Base-by-base conservation (phyloP, 2,113 vertebrate genomes). In the Panthera leo region DNA sequence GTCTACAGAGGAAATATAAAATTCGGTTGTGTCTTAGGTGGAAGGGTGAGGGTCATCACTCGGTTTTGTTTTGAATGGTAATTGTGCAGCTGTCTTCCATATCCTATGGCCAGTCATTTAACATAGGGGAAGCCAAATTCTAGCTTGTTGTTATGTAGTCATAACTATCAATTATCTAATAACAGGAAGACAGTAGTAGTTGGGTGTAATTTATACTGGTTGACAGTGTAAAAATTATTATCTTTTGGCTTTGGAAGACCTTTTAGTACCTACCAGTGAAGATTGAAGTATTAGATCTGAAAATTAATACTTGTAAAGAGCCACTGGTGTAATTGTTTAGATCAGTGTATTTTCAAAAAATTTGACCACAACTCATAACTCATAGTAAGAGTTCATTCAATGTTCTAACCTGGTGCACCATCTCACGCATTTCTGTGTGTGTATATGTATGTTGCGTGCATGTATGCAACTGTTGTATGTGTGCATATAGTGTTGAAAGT, bases 1-100 rank as follows among this genome's bases (percentile, higher is more conserved):
- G 89, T 90, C 55, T 19, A 9, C 19, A 82, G 12, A 71, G 70
- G n/a, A 94, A 58, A 31, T 42, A 80, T 36, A 25, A 95, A 27
- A 82, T 91, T 80, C 76, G 70, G 0, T 34, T 0, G 65, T 82
- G 42, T 67, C 15, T 82, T 82, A 53, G 36, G 25, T 91, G n/a
- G 23, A 85, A 70, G 75, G 89, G 25, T 53, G 71, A 55, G 31
- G 4, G 34, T 71, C 1, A 23, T 88, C 85, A 76, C 29, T 51
- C 14, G 87, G 12, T 80, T 84, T 71, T 94, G 25, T 96, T 96
- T 68, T 89, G 7, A 94, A 34, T 97, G 80, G 9, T 87, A 71
- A 90, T 21, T 88, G 15, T 63, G 58, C 27, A 63, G 9, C 27
- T 88, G 0, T 94, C 23, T 80, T 76, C 42, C 92, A 2, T 83